Conservation (phyloP, 2,113 vertebrate genomes). For the Rhineura floridana region DNA sequence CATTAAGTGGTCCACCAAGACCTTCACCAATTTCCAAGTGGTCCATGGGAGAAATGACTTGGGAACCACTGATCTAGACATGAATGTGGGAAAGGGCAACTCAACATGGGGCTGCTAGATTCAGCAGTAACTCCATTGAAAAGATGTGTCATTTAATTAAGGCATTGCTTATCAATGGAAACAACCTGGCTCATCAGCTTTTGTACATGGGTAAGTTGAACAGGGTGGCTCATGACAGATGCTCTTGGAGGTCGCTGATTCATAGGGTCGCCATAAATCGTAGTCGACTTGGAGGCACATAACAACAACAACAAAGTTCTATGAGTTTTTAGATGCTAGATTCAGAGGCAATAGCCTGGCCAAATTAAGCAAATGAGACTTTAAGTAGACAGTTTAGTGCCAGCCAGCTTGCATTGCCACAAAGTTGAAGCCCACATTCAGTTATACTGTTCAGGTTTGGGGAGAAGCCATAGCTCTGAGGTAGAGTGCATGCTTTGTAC, state of each 20-base stretch:
- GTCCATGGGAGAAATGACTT: too few relatives aligned
- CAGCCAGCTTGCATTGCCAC: conserved; percentile 19
- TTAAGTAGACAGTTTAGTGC: neutral
- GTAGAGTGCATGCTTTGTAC: neutral
- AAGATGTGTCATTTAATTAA: too few relatives aligned
- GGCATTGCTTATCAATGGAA: neutral
- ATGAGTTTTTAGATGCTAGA: neutral
- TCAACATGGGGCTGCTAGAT: neutral
- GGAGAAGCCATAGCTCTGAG: neutral
- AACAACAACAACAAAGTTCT: too few relatives aligned
- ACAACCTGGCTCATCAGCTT: neutral
- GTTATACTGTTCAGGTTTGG: conserved; percentile 14
- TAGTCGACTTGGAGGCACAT: too few relatives aligned
- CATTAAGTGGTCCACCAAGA: too few relatives aligned
- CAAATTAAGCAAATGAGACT: neutral
- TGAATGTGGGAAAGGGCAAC: neutral
- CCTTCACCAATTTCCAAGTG: too few relatives aligned
- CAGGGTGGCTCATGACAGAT: too few relatives aligned
- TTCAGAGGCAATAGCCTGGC: neutral
- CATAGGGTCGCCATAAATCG: too few relatives aligned
- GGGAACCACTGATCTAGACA: too few relatives aligned
- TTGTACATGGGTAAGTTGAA: neutral
- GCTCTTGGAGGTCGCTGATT: too few relatives aligned
- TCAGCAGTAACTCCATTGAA: neutral
- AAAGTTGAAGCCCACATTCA: conserved; percentile 10